phyloP scores from a whole-genome alignment of 2,888 invertebrate species.

The Sussaba pulchella region DNA sequence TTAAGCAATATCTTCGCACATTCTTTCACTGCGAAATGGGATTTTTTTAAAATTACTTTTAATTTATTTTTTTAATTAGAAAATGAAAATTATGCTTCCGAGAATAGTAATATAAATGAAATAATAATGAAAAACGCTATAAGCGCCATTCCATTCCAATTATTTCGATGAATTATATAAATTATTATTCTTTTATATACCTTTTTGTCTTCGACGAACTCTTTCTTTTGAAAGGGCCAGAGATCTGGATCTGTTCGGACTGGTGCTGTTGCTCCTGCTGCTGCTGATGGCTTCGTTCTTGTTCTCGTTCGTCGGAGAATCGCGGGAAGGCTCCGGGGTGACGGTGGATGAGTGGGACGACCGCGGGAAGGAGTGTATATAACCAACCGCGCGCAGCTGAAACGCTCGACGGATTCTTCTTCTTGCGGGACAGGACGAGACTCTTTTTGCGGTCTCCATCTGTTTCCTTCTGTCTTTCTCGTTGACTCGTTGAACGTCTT shows the following conservation, averaged over 20 bases:
- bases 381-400: slow-evolving; percentile 29
- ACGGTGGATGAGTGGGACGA: slow-evolving; percentile 6
- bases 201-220: not conserved
- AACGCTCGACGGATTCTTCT: slow-evolving; percentile 48
- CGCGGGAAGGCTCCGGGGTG: not conserved
- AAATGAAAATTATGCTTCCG: no score
- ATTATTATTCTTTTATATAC: not conserved
- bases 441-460: slow-evolving; percentile 59
- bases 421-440: slow-evolving; percentile 37
- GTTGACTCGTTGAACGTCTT: slow-evolving; percentile 26
- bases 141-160: no score
- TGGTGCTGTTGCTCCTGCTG: no score
- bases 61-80: no score
- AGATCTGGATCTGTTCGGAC: slow-evolving; percentile 15
- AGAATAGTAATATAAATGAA: no score
- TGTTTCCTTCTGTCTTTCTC: slow-evolving; percentile 45
- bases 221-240: slow-evolving; percentile 1
- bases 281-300: slow-evolving; percentile 4
- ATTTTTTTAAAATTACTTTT: no score
- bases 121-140: no score
- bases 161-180: no score
- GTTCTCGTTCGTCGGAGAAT: not conserved
- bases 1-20: no score
- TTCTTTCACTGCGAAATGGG: no score
- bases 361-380: slow-evolving; percentile 1